Evolutionary conservation across 2,797 vertebrate species (phyloP).

Genomic region (Halcyon smyrnensis): DNA sequence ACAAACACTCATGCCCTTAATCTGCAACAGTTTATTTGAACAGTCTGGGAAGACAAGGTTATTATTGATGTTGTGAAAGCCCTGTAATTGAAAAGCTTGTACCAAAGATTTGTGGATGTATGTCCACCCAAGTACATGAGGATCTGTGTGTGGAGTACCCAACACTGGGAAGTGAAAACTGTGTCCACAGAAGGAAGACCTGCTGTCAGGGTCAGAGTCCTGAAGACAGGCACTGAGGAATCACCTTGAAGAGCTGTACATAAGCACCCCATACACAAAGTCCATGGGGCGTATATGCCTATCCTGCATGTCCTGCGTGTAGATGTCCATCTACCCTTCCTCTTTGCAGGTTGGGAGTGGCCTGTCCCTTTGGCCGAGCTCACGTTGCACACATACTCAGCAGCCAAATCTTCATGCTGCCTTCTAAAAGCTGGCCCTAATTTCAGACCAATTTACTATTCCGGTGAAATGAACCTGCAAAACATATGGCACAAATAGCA

Average conservation of each 20-base stretch:
- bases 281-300: fast-evolving
- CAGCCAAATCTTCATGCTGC: neutral
- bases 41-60: slow-evolving; percentile 1
- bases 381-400: fast-evolving
- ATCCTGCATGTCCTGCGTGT: fast-evolving
- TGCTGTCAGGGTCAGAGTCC: neutral
- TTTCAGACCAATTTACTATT: slow-evolving; percentile 68
- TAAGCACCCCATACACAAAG: neutral
- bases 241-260: neutral
- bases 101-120: neutral
- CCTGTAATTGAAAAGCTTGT: neutral
- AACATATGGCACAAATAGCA: slow-evolving; percentile 65
- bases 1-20: slow-evolving; percentile 36
- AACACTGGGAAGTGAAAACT: neutral
- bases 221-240: neutral
- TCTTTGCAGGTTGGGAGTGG: neutral
- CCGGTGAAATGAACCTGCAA: slow-evolving; percentile 66
- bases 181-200: neutral
- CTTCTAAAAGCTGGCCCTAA: slow-evolving; percentile 62
- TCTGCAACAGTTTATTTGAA: slow-evolving; percentile 58
- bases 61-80: slow-evolving; percentile 26
- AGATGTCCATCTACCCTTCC: neutral
- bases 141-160: neutral
- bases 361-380: neutral
- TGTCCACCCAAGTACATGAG: neutral